Base-by-base conservation (phyloP, 2,888 invertebrate genomes). In the Colostygia pectinataria region DNA sequence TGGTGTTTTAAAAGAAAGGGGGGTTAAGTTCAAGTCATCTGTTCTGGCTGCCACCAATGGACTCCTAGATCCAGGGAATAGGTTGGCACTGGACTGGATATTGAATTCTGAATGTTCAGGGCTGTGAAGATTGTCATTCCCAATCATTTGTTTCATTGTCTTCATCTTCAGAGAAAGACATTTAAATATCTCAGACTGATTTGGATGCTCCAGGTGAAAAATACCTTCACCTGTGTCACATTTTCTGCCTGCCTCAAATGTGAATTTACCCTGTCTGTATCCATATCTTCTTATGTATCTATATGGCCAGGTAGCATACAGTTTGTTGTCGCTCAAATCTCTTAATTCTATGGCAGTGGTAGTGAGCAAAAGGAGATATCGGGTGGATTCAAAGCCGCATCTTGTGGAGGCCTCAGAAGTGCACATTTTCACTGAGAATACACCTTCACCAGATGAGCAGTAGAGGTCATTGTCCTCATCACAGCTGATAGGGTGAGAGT, bases 391-490 rank as follows among this genome's bases (percentile, higher is more conserved):
- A 50, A 97, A 88, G 37, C 93, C 93, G 77, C 96, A 96, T 54
- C 95, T 91, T 34, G 91, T 92, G 1, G 96, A 95, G 1, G 96
- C 96, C 53, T 96, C 95, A 0, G 96, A 95, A 25, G 94, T 91
- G 59, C 94, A 93, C 66, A 96, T 91, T 78, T 93, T 95, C 1
- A 96, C 95, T 42, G 93, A 93, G 74, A 96, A 96, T 9, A 95
- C 91, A 38, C 95, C 96, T 83, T 96, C 96, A 14, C 95, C 95
- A 49, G 95, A 95, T 28, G 96, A 95, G 73, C 95, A 96, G 74
- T 96, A 97, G n/a, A 97, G 85, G 78, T 96, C 96, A 80, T 96
- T 96, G 67, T 96, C 96, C 85, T 96, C 96, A 83, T 96, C 96
- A 70, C 96, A 94, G 48, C 84, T 86, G 20, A 90, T 85, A 32